These are phyloP conservation scores for Hirtodrosophila trivittata DNA, from an alignment of 2,888 invertebrate species.

Conservation along the genomic window DNA sequence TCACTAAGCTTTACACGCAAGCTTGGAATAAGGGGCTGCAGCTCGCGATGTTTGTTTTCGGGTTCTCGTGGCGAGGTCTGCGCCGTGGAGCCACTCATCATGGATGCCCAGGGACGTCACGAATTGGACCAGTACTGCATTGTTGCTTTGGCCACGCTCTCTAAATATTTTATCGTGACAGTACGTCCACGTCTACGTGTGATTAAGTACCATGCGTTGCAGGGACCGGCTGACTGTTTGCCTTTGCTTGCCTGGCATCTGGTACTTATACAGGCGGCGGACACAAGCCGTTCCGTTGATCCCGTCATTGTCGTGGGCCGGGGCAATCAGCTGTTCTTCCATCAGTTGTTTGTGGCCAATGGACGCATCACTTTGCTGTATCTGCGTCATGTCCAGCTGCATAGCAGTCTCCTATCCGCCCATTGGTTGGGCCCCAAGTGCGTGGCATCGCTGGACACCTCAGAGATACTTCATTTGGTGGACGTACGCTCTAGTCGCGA, in stretches of 20 bases:
- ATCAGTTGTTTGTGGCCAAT: constrained; percentile 86
- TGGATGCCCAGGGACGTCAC: constrained; percentile 85
- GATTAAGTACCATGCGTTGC: constrained; percentile 90
- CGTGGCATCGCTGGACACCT: constrained; percentile 92
- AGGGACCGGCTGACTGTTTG: constrained; percentile 90
- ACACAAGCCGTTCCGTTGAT: constrained; percentile 88
- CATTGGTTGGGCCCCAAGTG: constrained; percentile 93
- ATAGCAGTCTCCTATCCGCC: constrained; percentile 89
- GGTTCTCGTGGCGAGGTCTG: constrained; percentile 98
- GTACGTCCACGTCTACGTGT: constrained; percentile 91
- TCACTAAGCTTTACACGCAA: constrained; percentile 94
- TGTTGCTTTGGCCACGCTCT: constrained; percentile 96
- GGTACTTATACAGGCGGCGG: constrained; percentile 91
- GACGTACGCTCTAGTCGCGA: constrained; percentile 95
- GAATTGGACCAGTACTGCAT: constrained; percentile 90
- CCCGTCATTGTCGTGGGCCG: constrained; percentile 96
- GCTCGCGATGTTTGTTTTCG: constrained; percentile 97
- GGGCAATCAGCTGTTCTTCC: constrained; percentile 92
- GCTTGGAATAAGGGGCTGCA: constrained; percentile 93
- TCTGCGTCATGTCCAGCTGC: constrained; percentile 88
- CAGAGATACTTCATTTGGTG: constrained; percentile 93
- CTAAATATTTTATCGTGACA: constrained; percentile 91
- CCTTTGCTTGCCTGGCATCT: constrained; percentile 97
- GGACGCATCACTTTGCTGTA: constrained; percentile 87
- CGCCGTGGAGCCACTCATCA: constrained; percentile 88